Evolutionary conservation across 2,797 vertebrate species (phyloP).

Genomic region (Leptoclinus maculatus): DNA sequence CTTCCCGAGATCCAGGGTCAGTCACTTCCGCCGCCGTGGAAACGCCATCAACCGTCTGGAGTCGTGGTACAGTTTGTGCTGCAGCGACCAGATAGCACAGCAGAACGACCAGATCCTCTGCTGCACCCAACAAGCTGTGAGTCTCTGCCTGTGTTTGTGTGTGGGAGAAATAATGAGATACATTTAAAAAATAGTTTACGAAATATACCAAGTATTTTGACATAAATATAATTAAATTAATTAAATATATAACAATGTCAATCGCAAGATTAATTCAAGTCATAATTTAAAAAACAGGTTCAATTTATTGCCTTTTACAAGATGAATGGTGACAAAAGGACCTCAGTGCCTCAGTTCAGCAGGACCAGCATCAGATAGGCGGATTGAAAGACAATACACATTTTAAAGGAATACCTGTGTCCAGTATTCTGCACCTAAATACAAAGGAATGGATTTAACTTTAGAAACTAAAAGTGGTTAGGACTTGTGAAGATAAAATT

Average conservation of each 20-base stretch:
- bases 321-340: neutral
- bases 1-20: slow-evolving; percentile 57
- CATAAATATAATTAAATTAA: neutral
- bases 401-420: neutral
- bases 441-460: neutral
- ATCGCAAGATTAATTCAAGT: neutral
- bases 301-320: neutral
- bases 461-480: neutral
- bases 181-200: neutral
- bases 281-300: neutral
- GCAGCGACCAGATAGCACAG: slow-evolving; percentile 30
- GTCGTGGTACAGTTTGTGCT: slow-evolving; percentile 74
- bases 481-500: neutral
- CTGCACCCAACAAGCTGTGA: slow-evolving; percentile 77
- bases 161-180: neutral
- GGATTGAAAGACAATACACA: neutral
- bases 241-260: no score
- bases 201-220: neutral
- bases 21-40: slow-evolving; percentile 67
- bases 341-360: neutral
- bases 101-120: slow-evolving; percentile 57
- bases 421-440: neutral
- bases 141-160: slow-evolving; percentile 27
- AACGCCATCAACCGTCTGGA: slow-evolving; percentile 75
- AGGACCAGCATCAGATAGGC: neutral